Conservation (phyloP, 2,797 vertebrate species). For the Anguilla megastoma region DNA sequence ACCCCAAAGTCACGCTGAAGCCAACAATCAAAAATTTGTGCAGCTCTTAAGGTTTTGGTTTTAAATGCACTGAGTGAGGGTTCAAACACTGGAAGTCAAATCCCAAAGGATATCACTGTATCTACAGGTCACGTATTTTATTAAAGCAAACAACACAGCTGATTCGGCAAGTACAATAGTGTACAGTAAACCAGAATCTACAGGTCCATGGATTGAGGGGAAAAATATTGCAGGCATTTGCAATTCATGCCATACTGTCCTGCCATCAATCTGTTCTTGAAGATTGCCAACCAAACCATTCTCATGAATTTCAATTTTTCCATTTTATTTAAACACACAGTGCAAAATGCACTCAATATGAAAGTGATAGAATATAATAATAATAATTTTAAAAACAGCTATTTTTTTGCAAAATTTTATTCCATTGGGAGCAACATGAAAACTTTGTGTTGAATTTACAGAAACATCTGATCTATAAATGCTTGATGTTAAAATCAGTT, state of each 20-base stretch:
- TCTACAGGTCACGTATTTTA: not conserved
- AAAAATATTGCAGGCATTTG: not conserved
- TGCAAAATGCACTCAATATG: not conserved
- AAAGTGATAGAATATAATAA: not conserved
- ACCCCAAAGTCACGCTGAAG: not conserved
- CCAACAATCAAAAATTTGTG: not conserved
- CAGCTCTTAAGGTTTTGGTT: not conserved
- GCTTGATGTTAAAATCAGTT: not conserved
- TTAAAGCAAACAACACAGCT: not conserved
- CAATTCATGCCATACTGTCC: not conserved
- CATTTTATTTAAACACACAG: not conserved
- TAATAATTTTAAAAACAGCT: not conserved
- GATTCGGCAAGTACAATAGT: not conserved
- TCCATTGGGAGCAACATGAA: conserved; percentile 1
- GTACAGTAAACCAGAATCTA: not conserved
- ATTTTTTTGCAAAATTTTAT: not conserved
- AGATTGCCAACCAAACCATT: not conserved
- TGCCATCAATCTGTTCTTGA: not conserved
- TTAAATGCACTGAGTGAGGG: not conserved
- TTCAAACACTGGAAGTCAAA: not conserved
- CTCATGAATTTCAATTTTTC: not conserved
- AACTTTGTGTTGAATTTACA: not conserved
- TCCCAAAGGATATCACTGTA: not conserved
- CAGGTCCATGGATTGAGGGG: not conserved
- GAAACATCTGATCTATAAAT: not conserved